Conservation (phyloP, 2,797 vertebrate species). For the Pitangus sulphuratus region DNA sequence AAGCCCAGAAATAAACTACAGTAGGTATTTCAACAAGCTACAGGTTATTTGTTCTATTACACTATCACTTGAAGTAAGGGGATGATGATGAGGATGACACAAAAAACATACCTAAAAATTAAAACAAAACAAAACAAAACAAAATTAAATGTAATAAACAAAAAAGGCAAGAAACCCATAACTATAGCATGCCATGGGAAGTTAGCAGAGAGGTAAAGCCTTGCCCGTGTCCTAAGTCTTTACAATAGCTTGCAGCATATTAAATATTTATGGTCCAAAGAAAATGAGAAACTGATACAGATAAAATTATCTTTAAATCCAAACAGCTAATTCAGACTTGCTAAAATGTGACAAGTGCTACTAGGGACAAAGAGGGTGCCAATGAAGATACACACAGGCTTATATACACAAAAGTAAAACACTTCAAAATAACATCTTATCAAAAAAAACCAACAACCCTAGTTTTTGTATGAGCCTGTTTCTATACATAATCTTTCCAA, state of each 20-base stretch:
- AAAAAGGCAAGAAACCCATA: background rate
- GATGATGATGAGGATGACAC: background rate
- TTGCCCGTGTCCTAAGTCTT: background rate
- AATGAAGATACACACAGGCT: background rate
- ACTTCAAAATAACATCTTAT: background rate
- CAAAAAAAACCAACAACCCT: background rate
- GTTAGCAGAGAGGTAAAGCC: background rate
- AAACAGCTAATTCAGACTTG: background rate
- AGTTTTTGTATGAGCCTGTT: background rate
- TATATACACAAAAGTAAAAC: background rate
- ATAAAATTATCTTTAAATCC: background rate
- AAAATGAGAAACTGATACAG: background rate
- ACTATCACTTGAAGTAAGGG: accelerated
- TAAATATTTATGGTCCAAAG: background rate
- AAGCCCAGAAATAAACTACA: background rate
- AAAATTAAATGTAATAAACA: background rate
- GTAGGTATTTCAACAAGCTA: background rate
- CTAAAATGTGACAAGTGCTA: background rate
- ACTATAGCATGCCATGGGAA: background rate
- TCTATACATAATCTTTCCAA: background rate
- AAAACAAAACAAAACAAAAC: background rate
- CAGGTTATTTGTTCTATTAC: background rate
- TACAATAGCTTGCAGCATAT: background rate
- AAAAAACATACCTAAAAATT: background rate
- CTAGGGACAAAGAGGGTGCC: background rate